A percentile compares a stretch with the other conserved stretches of the same genome.
These are phyloP conservation scores for Apteryx mantelli DNA, from an alignment of 2,113 vertebrate genomes.

Conservation along the genomic window DNA sequence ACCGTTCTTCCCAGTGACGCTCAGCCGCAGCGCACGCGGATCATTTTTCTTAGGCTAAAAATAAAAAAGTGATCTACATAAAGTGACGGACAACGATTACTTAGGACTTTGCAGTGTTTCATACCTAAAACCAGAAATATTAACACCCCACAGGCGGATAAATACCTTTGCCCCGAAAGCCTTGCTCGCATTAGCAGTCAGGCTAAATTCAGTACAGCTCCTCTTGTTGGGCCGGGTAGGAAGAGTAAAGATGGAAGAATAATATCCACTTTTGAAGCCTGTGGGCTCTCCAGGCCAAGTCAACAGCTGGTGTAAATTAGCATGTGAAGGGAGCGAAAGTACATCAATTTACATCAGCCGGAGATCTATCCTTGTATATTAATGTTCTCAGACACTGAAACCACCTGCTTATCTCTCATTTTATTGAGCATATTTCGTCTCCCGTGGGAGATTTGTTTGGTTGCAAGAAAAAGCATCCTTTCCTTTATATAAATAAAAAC, in stretches of 20 bases:
- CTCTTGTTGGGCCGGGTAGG: background rate
- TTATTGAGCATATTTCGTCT: background rate
- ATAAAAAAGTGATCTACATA: background rate
- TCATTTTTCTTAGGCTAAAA: background rate
- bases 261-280: background rate
- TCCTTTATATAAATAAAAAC: background rate
- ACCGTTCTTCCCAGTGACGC: background rate
- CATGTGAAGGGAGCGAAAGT: background rate
- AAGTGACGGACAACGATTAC: background rate
- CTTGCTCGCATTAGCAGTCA: background rate
- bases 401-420: constrained; percentile 2
- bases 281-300: background rate
- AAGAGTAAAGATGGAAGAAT: fast-evolving
- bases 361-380: background rate
- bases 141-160: background rate
- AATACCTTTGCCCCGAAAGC: background rate
- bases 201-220: background rate
- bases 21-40: background rate
- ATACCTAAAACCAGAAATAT: background rate
- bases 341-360: background rate
- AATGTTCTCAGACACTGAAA: background rate
- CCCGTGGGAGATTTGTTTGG: background rate
- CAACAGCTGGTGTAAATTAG: background rate
- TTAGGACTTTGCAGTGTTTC: background rate
- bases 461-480: background rate